A percentile compares a stretch with the other conserved stretches of the same genome.
Conservation (phyloP, 1,140 invertebrate species). For the Bathynomus jamesi region DNA sequence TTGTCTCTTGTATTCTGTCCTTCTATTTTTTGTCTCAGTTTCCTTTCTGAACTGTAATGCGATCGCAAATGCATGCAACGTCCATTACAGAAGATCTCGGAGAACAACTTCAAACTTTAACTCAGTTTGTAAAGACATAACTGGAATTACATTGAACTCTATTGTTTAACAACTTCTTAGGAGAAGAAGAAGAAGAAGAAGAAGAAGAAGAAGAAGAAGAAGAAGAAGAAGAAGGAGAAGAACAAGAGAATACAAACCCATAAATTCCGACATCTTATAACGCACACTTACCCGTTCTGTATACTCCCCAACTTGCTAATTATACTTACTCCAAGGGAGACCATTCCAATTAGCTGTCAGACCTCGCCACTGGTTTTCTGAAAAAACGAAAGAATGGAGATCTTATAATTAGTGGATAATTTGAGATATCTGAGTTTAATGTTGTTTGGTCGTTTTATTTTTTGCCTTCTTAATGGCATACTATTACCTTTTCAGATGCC, state of each 20-base stretch:
- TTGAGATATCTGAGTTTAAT: too few species aligned
- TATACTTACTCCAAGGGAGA: slow-evolving; percentile 37
- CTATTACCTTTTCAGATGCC: too few species aligned
- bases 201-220: too few species aligned
- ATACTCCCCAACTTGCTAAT: neutral
- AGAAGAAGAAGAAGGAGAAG: neutral
- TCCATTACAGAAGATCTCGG: neutral
- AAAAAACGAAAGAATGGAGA: too few species aligned
- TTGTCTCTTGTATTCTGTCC: too few species aligned
- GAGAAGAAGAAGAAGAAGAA: too few species aligned
- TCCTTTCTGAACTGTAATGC: too few species aligned
- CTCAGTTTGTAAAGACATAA: neutral
- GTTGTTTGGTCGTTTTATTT: too few species aligned
- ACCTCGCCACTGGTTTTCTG: slow-evolving; percentile 38
- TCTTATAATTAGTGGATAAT: too few species aligned
- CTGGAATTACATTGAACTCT: neutral
- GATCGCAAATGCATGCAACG: neutral
- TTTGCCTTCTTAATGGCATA: too few species aligned
- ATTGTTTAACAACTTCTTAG: neutral
- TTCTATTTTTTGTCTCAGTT: too few species aligned
- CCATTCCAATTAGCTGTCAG: slow-evolving; percentile 37
- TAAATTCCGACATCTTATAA: neutral
- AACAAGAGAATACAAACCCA: neutral
- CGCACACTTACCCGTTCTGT: neutral
- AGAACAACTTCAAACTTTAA: neutral